Conservation (phyloP, 2,113 vertebrate species). For the Desmodus rotundus region DNA sequence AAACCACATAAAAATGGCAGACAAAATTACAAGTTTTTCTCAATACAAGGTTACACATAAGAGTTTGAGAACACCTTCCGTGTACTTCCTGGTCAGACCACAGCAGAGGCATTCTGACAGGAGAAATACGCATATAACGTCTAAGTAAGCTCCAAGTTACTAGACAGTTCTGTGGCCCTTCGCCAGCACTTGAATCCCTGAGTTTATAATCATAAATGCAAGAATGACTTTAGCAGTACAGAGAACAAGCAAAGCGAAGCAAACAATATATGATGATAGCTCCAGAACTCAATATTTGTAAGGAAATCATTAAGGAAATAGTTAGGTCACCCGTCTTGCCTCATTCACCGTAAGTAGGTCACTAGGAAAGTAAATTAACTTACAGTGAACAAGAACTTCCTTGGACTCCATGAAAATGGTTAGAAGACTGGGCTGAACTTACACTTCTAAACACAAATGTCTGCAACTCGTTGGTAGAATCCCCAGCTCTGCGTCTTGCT, state of each 20-base stretch:
- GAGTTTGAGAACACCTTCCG: background rate
- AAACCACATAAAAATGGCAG: slow-evolving; percentile 30
- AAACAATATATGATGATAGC: background rate
- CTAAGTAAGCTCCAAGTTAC: slow-evolving; percentile 9
- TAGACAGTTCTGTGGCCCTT: background rate
- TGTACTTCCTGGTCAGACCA: background rate
- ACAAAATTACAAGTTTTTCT: background rate
- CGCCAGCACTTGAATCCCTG: background rate
- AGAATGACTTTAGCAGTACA: slow-evolving; percentile 5
- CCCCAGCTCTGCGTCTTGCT: slow-evolving; percentile 73
- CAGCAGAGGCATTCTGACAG: background rate
- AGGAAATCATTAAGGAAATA: slow-evolving; percentile 55
- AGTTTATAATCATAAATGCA: background rate
- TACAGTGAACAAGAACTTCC: slow-evolving; percentile 89
- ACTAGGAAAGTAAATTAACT: slow-evolving; percentile 83
- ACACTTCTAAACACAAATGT: slow-evolving; percentile 76
- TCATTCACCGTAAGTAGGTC: slow-evolving; percentile 54
- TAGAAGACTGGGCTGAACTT: slow-evolving; percentile 73
- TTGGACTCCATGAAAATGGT: slow-evolving; percentile 87
- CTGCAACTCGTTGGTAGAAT: slow-evolving; percentile 78
- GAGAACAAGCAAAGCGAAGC: slow-evolving; percentile 51
- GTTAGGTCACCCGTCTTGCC: slow-evolving; percentile 42
- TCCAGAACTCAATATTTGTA: slow-evolving; percentile 43
- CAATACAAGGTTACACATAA: background rate
- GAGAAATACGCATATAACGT: slow-evolving; percentile 40